Evolutionary conservation across 2,888 invertebrate species (phyloP).

Genomic region (Sinopyrophorus schimmeli): DNA sequence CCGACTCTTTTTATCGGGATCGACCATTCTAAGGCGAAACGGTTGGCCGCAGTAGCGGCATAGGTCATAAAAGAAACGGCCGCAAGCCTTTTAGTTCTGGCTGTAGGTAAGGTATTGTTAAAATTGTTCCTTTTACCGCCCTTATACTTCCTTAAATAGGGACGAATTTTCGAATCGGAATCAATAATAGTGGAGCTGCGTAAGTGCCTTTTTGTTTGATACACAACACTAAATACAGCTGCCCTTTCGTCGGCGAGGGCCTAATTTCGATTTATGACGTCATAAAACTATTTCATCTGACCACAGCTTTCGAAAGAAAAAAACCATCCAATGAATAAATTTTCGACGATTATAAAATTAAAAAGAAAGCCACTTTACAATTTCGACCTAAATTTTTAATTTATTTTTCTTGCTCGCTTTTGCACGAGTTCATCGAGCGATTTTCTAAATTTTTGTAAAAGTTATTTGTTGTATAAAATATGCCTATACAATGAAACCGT

Average conservation of each 20-base stretch:
- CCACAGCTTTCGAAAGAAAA: slow-evolving; percentile 36
- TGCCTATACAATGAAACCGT: no score
- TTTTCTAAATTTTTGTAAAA: no score
- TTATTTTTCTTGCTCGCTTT: no score
- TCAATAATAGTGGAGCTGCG: slow-evolving; percentile 16
- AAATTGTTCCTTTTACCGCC: slow-evolving; percentile 28
- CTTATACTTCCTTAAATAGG: slow-evolving; percentile 29
- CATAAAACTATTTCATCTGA: slow-evolving; percentile 40
- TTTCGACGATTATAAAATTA: no score
- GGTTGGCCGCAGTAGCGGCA: slow-evolving; percentile 35
- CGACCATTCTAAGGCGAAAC: slow-evolving; percentile 22
- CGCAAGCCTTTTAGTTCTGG: slow-evolving; percentile 39
- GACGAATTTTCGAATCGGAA: slow-evolving; percentile 17
- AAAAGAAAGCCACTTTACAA: no score
- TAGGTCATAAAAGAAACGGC: slow-evolving; percentile 38
- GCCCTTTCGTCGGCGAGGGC: slow-evolving; percentile 15
- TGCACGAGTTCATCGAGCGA: no score
- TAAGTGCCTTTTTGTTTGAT: slow-evolving; percentile 21
- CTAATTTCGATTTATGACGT: slow-evolving; percentile 35
- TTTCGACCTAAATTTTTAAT: no score
- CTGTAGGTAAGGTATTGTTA: slow-evolving; percentile 32
- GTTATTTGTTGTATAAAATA: no score
- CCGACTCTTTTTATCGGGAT: not conserved
- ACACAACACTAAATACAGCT: slow-evolving; percentile 20
- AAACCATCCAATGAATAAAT: no score